Conservation (phyloP, 2,888 invertebrate genomes). For the Netelia virgata region DNA sequence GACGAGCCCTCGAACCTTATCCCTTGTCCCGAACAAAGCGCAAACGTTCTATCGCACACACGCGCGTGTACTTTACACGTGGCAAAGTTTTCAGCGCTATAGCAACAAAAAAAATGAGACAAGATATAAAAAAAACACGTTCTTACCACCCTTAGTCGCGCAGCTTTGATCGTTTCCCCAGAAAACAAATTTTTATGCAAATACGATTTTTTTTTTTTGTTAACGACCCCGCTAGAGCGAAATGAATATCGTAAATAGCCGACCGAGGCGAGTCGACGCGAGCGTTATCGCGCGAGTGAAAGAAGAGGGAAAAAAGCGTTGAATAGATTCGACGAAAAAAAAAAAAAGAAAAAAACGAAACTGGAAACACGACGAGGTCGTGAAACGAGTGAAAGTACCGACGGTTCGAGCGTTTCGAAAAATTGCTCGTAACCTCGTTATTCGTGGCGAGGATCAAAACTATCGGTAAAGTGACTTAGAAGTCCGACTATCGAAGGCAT, state of each 20-base stretch:
- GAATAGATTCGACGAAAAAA: slow-evolving; percentile 14
- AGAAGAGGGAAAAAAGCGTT: neutral
- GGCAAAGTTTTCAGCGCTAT: slow-evolving; percentile 34
- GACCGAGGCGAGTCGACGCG: neutral
- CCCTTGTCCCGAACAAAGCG: neutral
- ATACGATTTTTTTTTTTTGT: too few relatives aligned
- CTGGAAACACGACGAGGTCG: neutral
- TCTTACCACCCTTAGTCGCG: neutral
- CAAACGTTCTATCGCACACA: slow-evolving; percentile 6
- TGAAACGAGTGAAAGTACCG: slow-evolving; percentile 36
- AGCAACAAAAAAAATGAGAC: slow-evolving; percentile 20
- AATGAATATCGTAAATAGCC: slow-evolving; percentile 10
- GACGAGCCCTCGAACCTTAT: neutral
- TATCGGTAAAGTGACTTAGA: slow-evolving; percentile 77
- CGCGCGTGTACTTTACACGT: slow-evolving; percentile 21
- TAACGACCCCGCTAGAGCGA: neutral
- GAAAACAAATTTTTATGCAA: too few relatives aligned
- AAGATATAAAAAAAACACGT: neutral
- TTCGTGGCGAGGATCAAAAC: slow-evolving; percentile 75
- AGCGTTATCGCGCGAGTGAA: neutral
- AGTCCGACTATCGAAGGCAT: slow-evolving; percentile 50
- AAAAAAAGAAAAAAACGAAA: neutral
- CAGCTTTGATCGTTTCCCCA: slow-evolving; percentile 4
- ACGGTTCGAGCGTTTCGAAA: slow-evolving; percentile 71
- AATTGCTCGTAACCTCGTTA: slow-evolving; percentile 77